phyloP scores from a whole-genome alignment of 92 coral and sea anemone genomes.

The Palythoa heliodiscus region DNA sequence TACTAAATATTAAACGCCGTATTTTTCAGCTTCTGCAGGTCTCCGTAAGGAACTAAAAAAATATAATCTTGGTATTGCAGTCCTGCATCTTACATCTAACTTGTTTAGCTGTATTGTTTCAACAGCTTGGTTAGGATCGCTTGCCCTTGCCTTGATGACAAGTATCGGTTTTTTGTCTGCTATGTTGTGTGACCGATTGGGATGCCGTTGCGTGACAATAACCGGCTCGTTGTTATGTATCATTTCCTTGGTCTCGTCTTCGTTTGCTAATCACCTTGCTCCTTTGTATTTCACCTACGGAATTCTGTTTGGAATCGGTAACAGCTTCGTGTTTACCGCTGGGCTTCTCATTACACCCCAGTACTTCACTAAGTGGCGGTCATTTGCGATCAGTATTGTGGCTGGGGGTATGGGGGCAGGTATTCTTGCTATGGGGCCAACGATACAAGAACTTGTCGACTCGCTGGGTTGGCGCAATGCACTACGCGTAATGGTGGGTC shows the following conservation, averaged over 20 bases:
- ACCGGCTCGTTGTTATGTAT: constrained; percentile 44
- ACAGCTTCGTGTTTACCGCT: constrained; percentile 32
- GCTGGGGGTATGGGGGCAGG: constrained; percentile 34
- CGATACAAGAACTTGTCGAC: constrained; percentile 24
- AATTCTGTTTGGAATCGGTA: constrained; percentile 53
- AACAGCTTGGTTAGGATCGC: constrained; percentile 59
- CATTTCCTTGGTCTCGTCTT: constrained; percentile 45
- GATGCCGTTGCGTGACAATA: constrained; percentile 57
- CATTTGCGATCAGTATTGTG: constrained; percentile 32
- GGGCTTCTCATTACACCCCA: constrained; percentile 15
- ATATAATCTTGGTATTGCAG: too few relatives aligned
- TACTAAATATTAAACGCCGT: too few relatives aligned
- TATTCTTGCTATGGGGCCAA: constrained; percentile 21
- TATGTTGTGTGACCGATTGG: constrained; percentile 49
- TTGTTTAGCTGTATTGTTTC: not conserved
- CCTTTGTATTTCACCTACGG: constrained; percentile 52
- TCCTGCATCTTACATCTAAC: not conserved
- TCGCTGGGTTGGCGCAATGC: constrained; percentile 1
- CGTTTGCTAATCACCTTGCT: constrained; percentile 32
- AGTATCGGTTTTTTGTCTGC: constrained; percentile 42
- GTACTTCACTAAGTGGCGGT: constrained; percentile 32
- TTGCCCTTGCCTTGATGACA: constrained; percentile 55
- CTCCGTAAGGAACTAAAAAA: too few relatives aligned
- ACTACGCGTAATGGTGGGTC: constrained; percentile 20
- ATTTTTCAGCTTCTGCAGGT: too few relatives aligned